Base-by-base conservation (phyloP, 1,140 invertebrate genomes). In the Halyomorpha halys region DNA sequence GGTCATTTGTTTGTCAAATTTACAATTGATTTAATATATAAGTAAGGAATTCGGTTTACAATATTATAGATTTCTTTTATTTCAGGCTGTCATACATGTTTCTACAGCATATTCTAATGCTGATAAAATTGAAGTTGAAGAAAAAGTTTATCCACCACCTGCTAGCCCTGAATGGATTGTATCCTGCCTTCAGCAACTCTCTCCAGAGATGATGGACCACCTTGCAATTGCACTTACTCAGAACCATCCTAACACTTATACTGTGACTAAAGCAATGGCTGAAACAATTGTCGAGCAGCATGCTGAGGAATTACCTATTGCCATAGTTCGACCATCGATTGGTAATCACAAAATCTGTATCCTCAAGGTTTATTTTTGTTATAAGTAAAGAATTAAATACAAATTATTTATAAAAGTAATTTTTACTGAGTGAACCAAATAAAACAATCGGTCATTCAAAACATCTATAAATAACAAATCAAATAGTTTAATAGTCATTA, bases 251-350 rank as follows among this genome's bases (percentile, higher is more conserved):
- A 94, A 94, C 69, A 91, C 89, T 0, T 94, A 94, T 72, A 94
- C 90, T 0, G 78, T 90, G 51, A 93, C 91, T 0, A 94, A 94
- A 76, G 83, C 87, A 0, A 76, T 94, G 62, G 89, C 90, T 0
- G 91, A 94, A 71, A 81, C 84, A 59, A 79, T 92, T 61, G 72
- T 91, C 54, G 73, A 81, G 60, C 76, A 83, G 65, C 81, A 85
- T 71, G 75, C 79, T 2, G 68, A 72, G 1, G 73, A 78, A 14
- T 71, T 98, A 56, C 94, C 94, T 0, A 80, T 90, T 5, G 87
- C 90, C 16, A 93, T 98, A 66, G 86, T 97, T 0, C 76, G 94
- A 68, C 94, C 95, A 0, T 96, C 93, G 1, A 97, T 97, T 66
- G 87, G 83, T 83, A 75, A 79, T 75, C 74, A 66, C 13, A 62